These are phyloP conservation scores for Oenanthe oenanthe DNA, from an alignment of 2,113 vertebrate species.

Conservation along the genomic window DNA sequence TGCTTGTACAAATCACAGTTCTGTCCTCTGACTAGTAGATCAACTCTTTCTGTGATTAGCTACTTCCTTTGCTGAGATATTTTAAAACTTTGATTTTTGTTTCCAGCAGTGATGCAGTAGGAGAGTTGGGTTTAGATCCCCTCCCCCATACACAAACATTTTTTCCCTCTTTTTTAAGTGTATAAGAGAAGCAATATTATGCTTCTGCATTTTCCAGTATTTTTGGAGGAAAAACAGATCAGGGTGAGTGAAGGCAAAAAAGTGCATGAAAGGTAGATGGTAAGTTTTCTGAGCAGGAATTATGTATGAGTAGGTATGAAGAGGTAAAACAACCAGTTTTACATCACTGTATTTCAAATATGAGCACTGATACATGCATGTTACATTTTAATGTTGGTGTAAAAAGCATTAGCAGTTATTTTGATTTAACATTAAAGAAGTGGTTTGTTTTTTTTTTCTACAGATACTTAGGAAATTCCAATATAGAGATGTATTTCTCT, in stretches of 20 bases:
- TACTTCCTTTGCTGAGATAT: background rate
- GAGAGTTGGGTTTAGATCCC: background rate
- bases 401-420: background rate
- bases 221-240: background rate
- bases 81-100: background rate
- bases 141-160: rapidly evolving
- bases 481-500: background rate
- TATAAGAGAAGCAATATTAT: background rate
- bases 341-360: background rate
- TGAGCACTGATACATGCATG: background rate
- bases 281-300: background rate
- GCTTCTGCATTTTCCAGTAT: background rate
- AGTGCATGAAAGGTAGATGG: background rate
- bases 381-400: background rate
- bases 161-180: background rate
- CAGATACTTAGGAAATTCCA: background rate
- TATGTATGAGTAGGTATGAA: background rate
- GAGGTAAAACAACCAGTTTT: background rate
- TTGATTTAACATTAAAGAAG: background rate
- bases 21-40: background rate
- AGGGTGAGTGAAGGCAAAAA: background rate
- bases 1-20: background rate
- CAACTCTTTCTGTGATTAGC: background rate
- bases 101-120: background rate
- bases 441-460: background rate